Conservation (phyloP, 2,797 vertebrate species). For the Atherinosoma microstoma region DNA sequence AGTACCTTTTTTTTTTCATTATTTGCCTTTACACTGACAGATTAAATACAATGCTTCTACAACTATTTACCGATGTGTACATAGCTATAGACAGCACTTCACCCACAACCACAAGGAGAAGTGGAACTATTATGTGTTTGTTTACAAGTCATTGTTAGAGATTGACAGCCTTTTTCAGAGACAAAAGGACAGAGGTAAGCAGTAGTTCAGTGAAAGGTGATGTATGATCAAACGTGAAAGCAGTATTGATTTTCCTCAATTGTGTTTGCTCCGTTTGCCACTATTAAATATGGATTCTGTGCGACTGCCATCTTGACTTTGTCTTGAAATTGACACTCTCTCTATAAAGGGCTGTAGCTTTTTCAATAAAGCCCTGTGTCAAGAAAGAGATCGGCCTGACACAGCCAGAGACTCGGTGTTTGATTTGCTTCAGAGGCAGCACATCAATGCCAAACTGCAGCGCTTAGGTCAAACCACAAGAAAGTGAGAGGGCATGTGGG, state of each 20-base stretch:
- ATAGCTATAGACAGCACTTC: conserved; percentile 31
- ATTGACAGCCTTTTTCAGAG: conserved; percentile 39
- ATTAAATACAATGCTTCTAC: conserved; percentile 41
- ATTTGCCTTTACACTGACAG: conserved; percentile 6
- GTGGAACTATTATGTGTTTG: conserved; percentile 40
- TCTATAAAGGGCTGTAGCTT: conserved; percentile 78
- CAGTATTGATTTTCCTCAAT: conserved; percentile 82
- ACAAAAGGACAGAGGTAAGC: conserved; percentile 72
- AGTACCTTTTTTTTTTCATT: background rate
- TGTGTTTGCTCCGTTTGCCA: conserved; percentile 83
- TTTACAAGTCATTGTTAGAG: conserved; percentile 51
- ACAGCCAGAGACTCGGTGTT: conserved; percentile 48
- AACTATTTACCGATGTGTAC: conserved; percentile 23
- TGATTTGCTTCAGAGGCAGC: conserved; percentile 64
- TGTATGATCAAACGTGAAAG: conserved; percentile 81
- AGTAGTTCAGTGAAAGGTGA: conserved; percentile 72
- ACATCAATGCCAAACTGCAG: conserved; percentile 47
- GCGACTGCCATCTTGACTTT: conserved; percentile 75
- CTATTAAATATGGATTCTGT: conserved; percentile 84
- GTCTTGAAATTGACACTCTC: conserved; percentile 80
- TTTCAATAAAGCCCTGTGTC: conserved; percentile 75
- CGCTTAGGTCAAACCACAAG: conserved; percentile 37
- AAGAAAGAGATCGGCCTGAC: conserved; percentile 66
- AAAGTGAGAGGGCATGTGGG: background rate
- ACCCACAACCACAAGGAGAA: conserved; percentile 36